These are phyloP conservation scores for Sebastes melanostomus DNA, from an alignment of 2,797 vertebrate genomes.

Conservation along the genomic window DNA sequence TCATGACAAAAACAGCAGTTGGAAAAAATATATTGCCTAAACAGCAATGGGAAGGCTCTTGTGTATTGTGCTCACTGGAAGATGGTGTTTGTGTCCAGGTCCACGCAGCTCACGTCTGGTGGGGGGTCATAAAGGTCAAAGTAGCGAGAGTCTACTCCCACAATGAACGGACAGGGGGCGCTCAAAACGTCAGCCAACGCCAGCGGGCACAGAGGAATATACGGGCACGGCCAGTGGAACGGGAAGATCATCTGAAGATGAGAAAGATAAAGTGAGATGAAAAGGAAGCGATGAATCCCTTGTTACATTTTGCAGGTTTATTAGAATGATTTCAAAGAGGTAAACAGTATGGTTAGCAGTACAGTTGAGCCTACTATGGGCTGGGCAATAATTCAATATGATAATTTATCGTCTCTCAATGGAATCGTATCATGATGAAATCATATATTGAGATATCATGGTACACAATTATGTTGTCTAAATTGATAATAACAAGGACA, in stretches of 20 bases:
- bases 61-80: conserved; percentile 87
- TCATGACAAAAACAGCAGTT: too few species aligned
- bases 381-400: too few species aligned
- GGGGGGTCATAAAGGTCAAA: conserved; percentile 98
- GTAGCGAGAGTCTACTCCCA: conserved; percentile 97
- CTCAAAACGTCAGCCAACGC: conserved; percentile 95
- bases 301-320: not conserved
- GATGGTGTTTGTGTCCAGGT: conserved; percentile 98
- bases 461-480: too few species aligned
- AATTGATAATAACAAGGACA: too few species aligned
- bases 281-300: not conserved
- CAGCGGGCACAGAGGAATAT: conserved; percentile 96
- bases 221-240: conserved; percentile 98
- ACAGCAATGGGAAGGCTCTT: not conserved
- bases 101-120: conserved; percentile 95
- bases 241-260: conserved; percentile 95
- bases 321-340: not conserved
- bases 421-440: too few species aligned
- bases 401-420: too few species aligned
- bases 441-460: too few species aligned
- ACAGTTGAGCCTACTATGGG: not conserved
- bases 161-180: conserved; percentile 96
- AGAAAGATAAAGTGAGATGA: not conserved
- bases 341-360: not conserved
- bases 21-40: not conserved